Evolutionary conservation across 2,888 invertebrate species (phyloP).

Genomic region (Polietes domitor): DNA sequence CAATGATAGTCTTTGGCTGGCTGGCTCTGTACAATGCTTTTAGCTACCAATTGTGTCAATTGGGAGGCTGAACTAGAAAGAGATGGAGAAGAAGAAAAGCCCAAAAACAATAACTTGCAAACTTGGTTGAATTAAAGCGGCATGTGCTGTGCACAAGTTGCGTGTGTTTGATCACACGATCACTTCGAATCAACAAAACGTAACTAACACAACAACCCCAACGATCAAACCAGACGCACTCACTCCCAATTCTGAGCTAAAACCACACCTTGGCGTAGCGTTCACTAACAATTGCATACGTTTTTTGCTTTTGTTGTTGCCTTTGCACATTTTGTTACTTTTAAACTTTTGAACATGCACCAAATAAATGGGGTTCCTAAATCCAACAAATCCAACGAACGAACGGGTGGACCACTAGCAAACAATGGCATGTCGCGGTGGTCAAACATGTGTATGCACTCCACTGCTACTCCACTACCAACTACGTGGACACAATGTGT

Average conservation of each 20-base stretch:
- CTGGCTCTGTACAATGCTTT: constrained; percentile 15
- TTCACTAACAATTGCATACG: constrained; percentile 60
- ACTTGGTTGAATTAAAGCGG: constrained; percentile 64
- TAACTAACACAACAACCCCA: constrained; percentile 15
- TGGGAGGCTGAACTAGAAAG: not conserved
- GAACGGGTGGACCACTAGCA: not conserved
- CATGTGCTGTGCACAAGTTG: constrained; percentile 68
- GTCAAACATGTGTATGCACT: constrained; percentile 34
- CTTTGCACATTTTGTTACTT: constrained; percentile 44
- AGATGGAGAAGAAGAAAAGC: not conserved
- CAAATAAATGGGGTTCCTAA: not conserved
- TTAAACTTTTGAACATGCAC: constrained; percentile 19
- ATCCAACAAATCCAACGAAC: not conserved
- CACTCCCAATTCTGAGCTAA: not conserved
- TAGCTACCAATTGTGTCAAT: constrained; percentile 15
- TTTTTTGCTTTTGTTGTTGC: constrained; percentile 39
- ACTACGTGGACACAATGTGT: constrained; percentile 40
- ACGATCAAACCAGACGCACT: not conserved
- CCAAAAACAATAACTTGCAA: not conserved
- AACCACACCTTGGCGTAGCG: constrained; percentile 65
- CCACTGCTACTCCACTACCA: constrained; percentile 38
- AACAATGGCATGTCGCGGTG: constrained; percentile 16
- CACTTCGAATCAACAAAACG: constrained; percentile 55
- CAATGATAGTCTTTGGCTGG: constrained; percentile 49
- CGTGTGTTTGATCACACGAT: constrained; percentile 67